Base-by-base conservation (phyloP, 2,797 vertebrate species). In the Limosa lapponica region DNA sequence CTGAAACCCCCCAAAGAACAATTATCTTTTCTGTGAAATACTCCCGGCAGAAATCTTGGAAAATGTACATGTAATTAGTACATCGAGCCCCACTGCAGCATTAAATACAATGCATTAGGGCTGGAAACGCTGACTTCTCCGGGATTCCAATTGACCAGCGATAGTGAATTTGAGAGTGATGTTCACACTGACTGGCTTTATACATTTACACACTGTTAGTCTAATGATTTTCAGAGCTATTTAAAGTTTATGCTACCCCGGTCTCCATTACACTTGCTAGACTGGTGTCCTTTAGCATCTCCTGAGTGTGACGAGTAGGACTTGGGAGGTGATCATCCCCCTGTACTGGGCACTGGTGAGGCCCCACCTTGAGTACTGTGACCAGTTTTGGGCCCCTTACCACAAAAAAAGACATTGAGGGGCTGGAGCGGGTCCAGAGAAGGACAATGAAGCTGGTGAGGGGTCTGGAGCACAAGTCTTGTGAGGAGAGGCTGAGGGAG, bases 11-110 rank as follows among this genome's bases (percentile, higher is more conserved):
- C 88, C n/a, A 93, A 97, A 97, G 97, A 97, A 97, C 97, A 97
- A 98, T 97, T 98, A 96, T 88, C 97, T 97, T 95, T 91, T 95
- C 96, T 97, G 96, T 95, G 96, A 97, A 97, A 97, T 87, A 93
- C 90, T 97, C 96, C 96, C 93, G 46, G 93, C 88, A 97, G 97
- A 97, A 98, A 97, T 97, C 96, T 91, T 96, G 93, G 86, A 97
- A 96, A 98, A 96, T 91, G 94, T 97, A 90, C 83, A 93, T 96
- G 97, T 98, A 97, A 98, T 98, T 98, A 98, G 97, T 89, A 94
- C 85, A 55, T 30, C 2, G 43, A 96, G 94, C 95, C 95, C 92
- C 69, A 91, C 87, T 23, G 30, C 96, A 97, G 95, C 90, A 89
- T 95, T 95, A 94, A 97, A 96, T 94, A 94, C 90, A 94, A 91